A percentile compares a stretch with the other conserved stretches of the same genome.
Evolutionary conservation across 2,888 invertebrate genomes (phyloP).

Genomic region (Scaptomyza reducta): DNA sequence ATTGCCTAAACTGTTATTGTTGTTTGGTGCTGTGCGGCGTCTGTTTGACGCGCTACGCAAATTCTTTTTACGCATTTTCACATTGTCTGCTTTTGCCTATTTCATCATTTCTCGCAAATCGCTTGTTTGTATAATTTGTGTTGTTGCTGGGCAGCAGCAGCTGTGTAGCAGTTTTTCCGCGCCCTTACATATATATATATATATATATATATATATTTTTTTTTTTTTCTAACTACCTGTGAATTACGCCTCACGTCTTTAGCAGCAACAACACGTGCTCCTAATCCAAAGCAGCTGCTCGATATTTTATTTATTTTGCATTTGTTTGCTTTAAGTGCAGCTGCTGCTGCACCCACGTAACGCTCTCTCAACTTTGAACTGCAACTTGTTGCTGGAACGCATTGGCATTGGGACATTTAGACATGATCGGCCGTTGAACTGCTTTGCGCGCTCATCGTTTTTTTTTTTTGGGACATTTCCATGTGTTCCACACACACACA

Average conservation of each 20-base stretch:
- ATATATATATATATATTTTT: not conserved
- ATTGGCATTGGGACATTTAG: conserved; percentile 26
- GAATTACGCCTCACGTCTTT: conserved; percentile 3
- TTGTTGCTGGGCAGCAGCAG: conserved; percentile 38
- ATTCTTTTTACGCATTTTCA: conserved; percentile 68
- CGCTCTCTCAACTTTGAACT: conserved; percentile 25
- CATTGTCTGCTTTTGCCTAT: conserved; percentile 64
- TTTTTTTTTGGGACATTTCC: conserved; percentile 8
- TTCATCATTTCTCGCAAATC: conserved; percentile 67
- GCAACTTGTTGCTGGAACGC: conserved; percentile 49
- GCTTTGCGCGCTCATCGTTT: not conserved
- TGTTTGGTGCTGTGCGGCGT: conserved; percentile 45
- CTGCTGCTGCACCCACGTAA: conserved; percentile 36
- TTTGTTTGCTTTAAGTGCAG: not conserved
- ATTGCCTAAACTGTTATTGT: conserved; percentile 5
- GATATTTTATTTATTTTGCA: not conserved
- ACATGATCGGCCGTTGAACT: conserved; percentile 44
- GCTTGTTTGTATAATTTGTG: conserved; percentile 19
- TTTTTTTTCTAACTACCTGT: conserved; percentile 37
- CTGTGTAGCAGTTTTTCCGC: conserved; percentile 46
- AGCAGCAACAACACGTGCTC: conserved; percentile 40
- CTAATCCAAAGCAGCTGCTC: conserved; percentile 13
- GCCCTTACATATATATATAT: not conserved
- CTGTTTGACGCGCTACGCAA: conserved; percentile 73
- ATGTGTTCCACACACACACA: conserved; percentile 10